Conservation (phyloP, 2,797 vertebrate species). For the Manis pentadactyla region DNA sequence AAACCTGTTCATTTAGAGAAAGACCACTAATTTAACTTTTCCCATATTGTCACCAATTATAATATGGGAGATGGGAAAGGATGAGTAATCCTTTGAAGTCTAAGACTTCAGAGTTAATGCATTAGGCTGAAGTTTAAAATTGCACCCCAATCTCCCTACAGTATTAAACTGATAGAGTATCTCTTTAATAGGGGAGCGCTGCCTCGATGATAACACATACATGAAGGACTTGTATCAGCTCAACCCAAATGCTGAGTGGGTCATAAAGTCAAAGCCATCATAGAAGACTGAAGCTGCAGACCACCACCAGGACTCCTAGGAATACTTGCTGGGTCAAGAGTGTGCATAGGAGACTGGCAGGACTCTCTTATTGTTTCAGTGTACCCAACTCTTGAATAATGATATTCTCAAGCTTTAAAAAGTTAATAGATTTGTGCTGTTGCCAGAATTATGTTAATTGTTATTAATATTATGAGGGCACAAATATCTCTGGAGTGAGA, state of each 20-base stretch:
- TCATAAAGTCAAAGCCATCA: constrained; percentile 92
- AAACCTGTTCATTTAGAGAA: constrained; percentile 9
- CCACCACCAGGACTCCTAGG: background rate
- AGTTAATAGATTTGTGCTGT: constrained; percentile 41
- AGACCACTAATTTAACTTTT: background rate
- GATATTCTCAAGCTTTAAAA: constrained; percentile 48
- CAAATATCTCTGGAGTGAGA: background rate
- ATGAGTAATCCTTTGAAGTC: background rate
- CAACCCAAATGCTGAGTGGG: constrained; percentile 97
- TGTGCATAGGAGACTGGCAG: constrained; percentile 62
- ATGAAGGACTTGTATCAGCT: constrained; percentile 96
- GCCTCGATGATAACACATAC: constrained; percentile 93
- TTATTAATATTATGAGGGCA: constrained; percentile 16
- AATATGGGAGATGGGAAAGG: background rate
- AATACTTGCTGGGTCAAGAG: constrained; percentile 63
- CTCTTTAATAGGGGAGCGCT: constrained; percentile 92
- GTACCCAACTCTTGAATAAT: constrained; percentile 36
- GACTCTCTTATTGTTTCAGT: constrained; percentile 63
- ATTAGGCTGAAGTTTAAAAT: background rate
- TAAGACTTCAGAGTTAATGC: background rate
- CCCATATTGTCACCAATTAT: background rate
- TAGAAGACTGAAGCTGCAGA: constrained; percentile 74
- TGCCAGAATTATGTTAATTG: constrained; percentile 67
- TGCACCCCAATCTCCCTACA: rapidly evolving
- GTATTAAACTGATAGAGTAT: rapidly evolving